Evolutionary conservation across 2,888 invertebrate genomes (phyloP).

Genomic region (Eubasilissa splendida): DNA sequence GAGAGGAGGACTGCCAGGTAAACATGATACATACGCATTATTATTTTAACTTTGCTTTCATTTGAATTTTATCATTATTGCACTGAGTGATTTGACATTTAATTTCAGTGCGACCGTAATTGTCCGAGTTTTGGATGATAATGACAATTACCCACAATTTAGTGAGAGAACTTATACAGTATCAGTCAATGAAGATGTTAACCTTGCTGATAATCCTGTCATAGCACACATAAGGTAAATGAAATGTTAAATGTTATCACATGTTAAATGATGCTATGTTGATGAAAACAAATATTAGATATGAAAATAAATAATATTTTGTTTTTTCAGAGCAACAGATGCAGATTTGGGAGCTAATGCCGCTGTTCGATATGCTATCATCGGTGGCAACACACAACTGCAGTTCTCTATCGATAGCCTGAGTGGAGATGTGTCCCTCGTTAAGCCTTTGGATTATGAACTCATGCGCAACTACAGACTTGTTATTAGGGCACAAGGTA

Average conservation of each 20-base stretch:
- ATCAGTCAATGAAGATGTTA: slow-evolving; percentile 90
- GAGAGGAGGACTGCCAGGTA: slow-evolving; percentile 84
- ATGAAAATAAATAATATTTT: neutral
- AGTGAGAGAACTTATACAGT: slow-evolving; percentile 91
- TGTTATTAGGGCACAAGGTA: slow-evolving; percentile 91
- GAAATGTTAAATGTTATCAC: too few species aligned
- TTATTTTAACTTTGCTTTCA: neutral
- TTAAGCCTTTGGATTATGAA: slow-evolving; percentile 93
- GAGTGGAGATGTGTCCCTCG: slow-evolving; percentile 90
- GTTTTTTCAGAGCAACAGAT: slow-evolving; percentile 83
- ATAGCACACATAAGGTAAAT: slow-evolving; percentile 80
- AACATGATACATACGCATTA: neutral
- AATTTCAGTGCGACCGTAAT: slow-evolving; percentile 80
- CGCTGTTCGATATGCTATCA: slow-evolving; percentile 93
- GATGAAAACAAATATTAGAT: neutral
- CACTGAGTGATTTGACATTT: slow-evolving; percentile 26
- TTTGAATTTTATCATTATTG: neutral
- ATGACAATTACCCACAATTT: slow-evolving; percentile 95
- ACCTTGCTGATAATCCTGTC: slow-evolving; percentile 86
- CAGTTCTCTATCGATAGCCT: slow-evolving; percentile 96
- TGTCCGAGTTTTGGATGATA: slow-evolving; percentile 89
- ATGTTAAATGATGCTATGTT: too few species aligned
- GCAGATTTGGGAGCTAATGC: slow-evolving; percentile 95
- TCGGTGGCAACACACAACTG: slow-evolving; percentile 94
- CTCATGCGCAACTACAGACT: slow-evolving; percentile 87